Base-by-base conservation (phyloP, 2,888 invertebrate species). In the Tuberolachnus salignus region DNA sequence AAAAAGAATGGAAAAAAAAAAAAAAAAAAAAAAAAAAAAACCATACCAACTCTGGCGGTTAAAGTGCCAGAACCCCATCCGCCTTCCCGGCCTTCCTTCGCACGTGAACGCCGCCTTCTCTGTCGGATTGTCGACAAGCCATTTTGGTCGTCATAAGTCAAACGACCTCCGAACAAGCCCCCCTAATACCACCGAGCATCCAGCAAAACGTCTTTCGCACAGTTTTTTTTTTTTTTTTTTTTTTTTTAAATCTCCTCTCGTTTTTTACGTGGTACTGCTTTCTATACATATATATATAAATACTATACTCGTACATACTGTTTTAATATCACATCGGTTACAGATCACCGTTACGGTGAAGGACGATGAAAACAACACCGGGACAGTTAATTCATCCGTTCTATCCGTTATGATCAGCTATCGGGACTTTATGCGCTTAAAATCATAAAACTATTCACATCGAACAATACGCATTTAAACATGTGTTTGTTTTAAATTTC, bases 61-160 rank as follows among this genome's bases (percentile, higher is more conserved):
- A 16, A 10, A 9, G 16, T 16, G 2, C 8, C 9, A 51, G 16
- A 51, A 14, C n/a, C 2, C 21, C 57, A 1, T 55, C n/a, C 21
- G 3, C 11, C 21, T 19, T 55, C n/a, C n/a, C n/a, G n/a, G n/a
- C n/a, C n/a, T n/a, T n/a, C n/a, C 6, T 6, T 34, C 34, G 34
- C 6, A 34, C 34, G 34, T 34, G 34, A 3, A 34, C 3, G 6
- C 34, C 34, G 6, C 34, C 34, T 34, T 6, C 3, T 34, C 3
- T 34, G 6, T 34, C 8, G 6, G n/a, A 63, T 63, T 19, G 42
- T 63, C 63, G 42, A 44, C 63, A 13, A 21, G 13, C 44, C 21
- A 63, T 63, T 63, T 42, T 8, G 13, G n/a, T 10, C 53, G 8
- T 59, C 26, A 63, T 59, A 59, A 59, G 26, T 26, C 59, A 59